Conservation (phyloP, 2,797 vertebrate species). For the Myiothlypis coronata region DNA sequence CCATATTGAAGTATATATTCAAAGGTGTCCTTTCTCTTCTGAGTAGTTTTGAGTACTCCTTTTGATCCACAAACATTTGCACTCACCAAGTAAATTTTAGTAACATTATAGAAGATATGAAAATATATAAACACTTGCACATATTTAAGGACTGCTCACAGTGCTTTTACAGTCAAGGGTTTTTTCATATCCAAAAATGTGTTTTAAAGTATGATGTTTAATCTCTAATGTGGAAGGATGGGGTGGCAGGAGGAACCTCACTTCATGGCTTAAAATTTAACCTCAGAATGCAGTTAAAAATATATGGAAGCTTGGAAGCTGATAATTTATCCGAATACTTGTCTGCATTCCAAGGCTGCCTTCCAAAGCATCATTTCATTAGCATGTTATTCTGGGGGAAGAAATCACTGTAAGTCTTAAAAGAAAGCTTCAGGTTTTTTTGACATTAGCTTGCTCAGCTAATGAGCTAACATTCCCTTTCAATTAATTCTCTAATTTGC, state of each 20-base stretch:
- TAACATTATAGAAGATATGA: not conserved
- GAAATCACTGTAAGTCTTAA: not conserved
- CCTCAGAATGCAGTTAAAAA: not conserved
- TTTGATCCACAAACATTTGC: not conserved
- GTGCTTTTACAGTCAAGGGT: not conserved
- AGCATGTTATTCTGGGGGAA: not conserved
- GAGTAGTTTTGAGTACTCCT: not conserved
- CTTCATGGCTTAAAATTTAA: not conserved
- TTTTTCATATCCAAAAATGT: not conserved
- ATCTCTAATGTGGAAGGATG: not conserved
- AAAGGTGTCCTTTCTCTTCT: not conserved
- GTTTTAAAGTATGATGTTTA: not conserved
- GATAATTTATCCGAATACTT: not conserved
- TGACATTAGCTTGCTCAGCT: not conserved
- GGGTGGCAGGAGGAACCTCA: not conserved
- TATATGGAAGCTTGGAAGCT: not conserved
- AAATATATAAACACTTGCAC: not conserved
- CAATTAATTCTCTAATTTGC: slow-evolving; percentile 54
- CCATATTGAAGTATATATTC: not conserved
- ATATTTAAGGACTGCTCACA: not conserved
- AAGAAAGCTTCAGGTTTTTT: slow-evolving; percentile 1
- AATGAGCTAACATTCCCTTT: slow-evolving; percentile 32
- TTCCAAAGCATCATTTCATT: slow-evolving; percentile 3
- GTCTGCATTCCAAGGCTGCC: not conserved
- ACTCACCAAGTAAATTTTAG: not conserved